A percentile compares a stretch with the other conserved stretches of the same genome.
These are phyloP conservation scores for Mongoloraphidia duomilia DNA, from an alignment of 2,888 invertebrate genomes.

Conservation along the genomic window DNA sequence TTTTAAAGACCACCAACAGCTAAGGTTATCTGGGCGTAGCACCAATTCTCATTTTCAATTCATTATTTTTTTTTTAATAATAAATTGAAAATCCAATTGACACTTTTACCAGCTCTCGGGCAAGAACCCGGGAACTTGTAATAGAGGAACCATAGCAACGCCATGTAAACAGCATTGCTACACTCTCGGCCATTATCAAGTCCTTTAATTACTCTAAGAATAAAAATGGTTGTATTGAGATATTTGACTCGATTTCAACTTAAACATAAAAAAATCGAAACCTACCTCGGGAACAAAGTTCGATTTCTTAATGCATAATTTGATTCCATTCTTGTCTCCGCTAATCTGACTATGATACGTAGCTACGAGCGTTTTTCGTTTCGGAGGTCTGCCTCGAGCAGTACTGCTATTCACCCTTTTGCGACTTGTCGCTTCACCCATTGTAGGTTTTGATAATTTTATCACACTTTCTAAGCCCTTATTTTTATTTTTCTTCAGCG, in stretches of 20 bases:
- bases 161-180: too few relatives aligned
- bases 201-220: too few relatives aligned
- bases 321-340: conserved; percentile 51
- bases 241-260: not conserved
- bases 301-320: conserved; percentile 54
- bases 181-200: too few relatives aligned
- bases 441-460: not conserved
- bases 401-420: conserved; percentile 15
- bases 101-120: too few relatives aligned
- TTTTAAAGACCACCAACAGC: too few relatives aligned
- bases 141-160: too few relatives aligned
- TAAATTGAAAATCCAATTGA: too few relatives aligned
- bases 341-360: conserved; percentile 46
- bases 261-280: not conserved
- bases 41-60: too few relatives aligned
- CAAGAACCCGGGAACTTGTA: too few relatives aligned
- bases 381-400: conserved; percentile 30
- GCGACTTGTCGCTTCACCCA: not conserved
- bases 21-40: too few relatives aligned
- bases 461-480: not conserved
- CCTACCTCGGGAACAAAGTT: conserved; percentile 24
- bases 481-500: conserved; percentile 9
- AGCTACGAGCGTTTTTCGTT: conserved; percentile 30
- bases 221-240: not conserved
- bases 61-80: too few relatives aligned